These are phyloP conservation scores for Holothuria scabra DNA, from an alignment of 53 echinoderm and acorn worm genomes.

Conservation along the genomic window DNA sequence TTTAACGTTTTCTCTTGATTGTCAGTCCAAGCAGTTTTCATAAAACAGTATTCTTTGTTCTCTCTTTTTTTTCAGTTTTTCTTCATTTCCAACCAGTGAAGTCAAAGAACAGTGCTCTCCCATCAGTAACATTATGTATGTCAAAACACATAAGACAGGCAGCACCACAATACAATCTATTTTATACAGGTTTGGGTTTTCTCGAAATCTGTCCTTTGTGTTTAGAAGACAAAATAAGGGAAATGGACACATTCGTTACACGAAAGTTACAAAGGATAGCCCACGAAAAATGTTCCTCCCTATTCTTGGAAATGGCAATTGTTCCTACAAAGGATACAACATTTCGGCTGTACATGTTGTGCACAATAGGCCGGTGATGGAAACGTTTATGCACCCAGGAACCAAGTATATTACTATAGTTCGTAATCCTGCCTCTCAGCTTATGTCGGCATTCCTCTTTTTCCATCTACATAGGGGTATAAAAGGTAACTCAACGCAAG, in stretches of 20 bases:
- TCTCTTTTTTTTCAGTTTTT: no score
- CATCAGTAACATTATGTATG: slow-evolving; percentile 12
- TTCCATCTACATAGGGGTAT: neutral
- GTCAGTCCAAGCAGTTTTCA: no score
- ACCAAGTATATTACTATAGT: slow-evolving; percentile 30
- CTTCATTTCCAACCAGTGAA: no score
- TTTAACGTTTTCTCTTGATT: no score
- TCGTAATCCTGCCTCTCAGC: slow-evolving; percentile 10
- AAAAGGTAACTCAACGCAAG: neutral
- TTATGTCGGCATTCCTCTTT: slow-evolving; percentile 15
- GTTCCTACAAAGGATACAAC: slow-evolving; percentile 6
- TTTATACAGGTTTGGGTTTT: slow-evolving; percentile 3
- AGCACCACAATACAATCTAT: slow-evolving; percentile 22
- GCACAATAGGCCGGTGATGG: neutral
- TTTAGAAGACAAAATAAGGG: slow-evolving; percentile 10
- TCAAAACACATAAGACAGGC: slow-evolving; percentile 43
- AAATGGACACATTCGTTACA: slow-evolving; percentile 32
- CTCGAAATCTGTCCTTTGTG: slow-evolving; percentile 13
- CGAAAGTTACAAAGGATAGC: slow-evolving; percentile 7
- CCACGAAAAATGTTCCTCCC: slow-evolving; percentile 29
- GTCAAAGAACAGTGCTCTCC: neutral
- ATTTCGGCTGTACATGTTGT: slow-evolving; percentile 32
- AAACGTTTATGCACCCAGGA: slow-evolving; percentile 30
- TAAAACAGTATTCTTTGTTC: no score
- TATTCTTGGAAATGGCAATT: neutral